Base-by-base conservation (phyloP, 2,113 vertebrate species). In the Pedetes capensis region DNA sequence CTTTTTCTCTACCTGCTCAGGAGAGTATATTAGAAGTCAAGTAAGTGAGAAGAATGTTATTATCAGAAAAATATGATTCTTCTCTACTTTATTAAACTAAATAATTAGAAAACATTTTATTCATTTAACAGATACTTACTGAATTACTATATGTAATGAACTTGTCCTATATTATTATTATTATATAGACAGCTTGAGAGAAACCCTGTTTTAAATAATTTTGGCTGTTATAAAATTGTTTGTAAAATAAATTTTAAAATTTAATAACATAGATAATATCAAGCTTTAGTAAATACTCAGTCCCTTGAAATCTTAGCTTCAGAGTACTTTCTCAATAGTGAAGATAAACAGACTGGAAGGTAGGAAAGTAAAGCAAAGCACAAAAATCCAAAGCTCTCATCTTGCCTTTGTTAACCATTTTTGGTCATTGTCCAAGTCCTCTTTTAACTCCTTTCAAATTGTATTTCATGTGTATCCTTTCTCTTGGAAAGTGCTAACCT, bases 51-150 rank as follows among this genome's bases (percentile, higher is more conserved):
- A 84, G 64, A 95, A 63, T 8, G 37, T 89, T 71, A 55, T 74
- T 81, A 51, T 66, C 68, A 79, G 69, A 94, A 94, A 96, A 63
- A 6, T 12, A 37, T 53, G 13, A 74, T 72, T 74, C 74, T 92
- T 22, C 63, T 51, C 27, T 42, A 84, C 82, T 23, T 76, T 82
- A 37, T 66, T 90, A 53, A 85, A 85, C 17, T 39, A 86, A 75
- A 29, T 57, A 88, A 89, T 25, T 81, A 87, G 61, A 53, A 83
- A 83, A 78, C 39, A 37, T 81, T 47, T 93, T 23, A 37, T 39
- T 66, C 32, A 57, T 80, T 91, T 57, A 90, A 82, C 42, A 66
- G 27, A 59, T 61, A 79, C 42, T 91, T 95, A 75, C 39, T 32
- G 42, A 42, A 80, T 57, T 61, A 39, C 8, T 47, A 18, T 75